Base-by-base conservation (phyloP, 2,797 vertebrate genomes). In the Sebastes cheni region DNA sequence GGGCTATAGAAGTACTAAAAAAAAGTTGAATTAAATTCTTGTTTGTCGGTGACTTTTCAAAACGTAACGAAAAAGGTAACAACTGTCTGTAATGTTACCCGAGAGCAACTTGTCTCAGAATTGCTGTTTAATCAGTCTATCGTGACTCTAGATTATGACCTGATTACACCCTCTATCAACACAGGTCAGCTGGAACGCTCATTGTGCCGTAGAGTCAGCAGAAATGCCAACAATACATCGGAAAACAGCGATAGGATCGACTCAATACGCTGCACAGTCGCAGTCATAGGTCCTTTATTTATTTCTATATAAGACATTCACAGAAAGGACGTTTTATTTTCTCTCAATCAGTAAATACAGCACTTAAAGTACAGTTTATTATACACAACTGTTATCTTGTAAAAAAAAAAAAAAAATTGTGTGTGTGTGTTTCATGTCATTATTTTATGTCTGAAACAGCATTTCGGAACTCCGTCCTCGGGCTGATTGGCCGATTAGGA, bases 81-180 rank as follows among this genome's bases (percentile, higher is more conserved):
- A 46, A 39, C 36, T 39, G 50, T 54, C 52, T 55, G 9, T 55
- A 10, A 55, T 55, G 52, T n/a, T n/a, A n/a, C 50, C 50, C 8
- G 9, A 54, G 18, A 54, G 50, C 50, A 54, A 54, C 50, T 22
- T 92, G 92, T 92, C 93, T 91, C 89, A 93, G 91, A 94, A 91
- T 81, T 73, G 73, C 77, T 78, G 84, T 91, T 90, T 93, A 92
- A 93, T 93, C 91, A 92, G 85, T 89, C 79, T 74, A 87, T 80
- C 82, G 86, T 85, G 81, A 89, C 75, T 91, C 60, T 39, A 89
- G 86, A 73, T 36, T 88, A n/a, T 90, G 89, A 91, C 89, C 91
- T 88, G 88, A 94, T 94, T 91, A 87, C 77, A 50, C 86, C 88
- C 89, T 82, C 85, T 82, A 81, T 90, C 91, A 91, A 88, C 75